These are phyloP conservation scores for human DNA, from an alignment of 2,113 vertebrate species.

Conservation along the genomic window DNA sequence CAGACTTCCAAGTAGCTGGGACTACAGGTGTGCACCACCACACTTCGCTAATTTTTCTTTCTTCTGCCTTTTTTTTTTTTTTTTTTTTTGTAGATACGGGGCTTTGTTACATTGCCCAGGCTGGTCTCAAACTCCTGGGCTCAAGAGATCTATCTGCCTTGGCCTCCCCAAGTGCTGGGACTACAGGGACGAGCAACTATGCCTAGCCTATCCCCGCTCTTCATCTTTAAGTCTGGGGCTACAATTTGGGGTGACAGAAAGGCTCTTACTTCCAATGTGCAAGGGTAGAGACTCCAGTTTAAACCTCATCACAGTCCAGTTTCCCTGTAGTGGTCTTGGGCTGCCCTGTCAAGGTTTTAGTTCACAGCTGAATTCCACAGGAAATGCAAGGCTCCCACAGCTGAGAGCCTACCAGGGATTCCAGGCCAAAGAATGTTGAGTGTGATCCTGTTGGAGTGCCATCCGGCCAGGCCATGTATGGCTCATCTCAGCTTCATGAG, in stretches of 20 bases:
- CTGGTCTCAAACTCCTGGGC: no score
- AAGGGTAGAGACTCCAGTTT: neutral
- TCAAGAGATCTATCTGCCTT: no score
- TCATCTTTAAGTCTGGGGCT: neutral
- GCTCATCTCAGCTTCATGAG: neutral
- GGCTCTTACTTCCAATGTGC: neutral
- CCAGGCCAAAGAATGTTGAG: neutral
- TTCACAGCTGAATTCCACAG: neutral
- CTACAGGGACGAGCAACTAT: no score
- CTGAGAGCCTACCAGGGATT: neutral
- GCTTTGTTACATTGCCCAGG: no score
- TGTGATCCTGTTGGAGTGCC: neutral
- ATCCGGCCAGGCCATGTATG: neutral
- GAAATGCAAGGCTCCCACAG: neutral
- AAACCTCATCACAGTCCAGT: neutral
- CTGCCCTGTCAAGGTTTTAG: neutral
- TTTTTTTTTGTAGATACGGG: no score
- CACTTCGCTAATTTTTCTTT: no score
- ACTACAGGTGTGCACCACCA: no score
- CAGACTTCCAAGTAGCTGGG: no score
- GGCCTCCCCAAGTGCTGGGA: no score
- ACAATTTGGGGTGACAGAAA: neutral
- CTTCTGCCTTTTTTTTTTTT: no score
- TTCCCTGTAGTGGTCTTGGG: neutral
- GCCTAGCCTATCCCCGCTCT: neutral